phyloP scores from a whole-genome alignment of 2,888 invertebrate genomes.

The Rotaria socialis region DNA sequence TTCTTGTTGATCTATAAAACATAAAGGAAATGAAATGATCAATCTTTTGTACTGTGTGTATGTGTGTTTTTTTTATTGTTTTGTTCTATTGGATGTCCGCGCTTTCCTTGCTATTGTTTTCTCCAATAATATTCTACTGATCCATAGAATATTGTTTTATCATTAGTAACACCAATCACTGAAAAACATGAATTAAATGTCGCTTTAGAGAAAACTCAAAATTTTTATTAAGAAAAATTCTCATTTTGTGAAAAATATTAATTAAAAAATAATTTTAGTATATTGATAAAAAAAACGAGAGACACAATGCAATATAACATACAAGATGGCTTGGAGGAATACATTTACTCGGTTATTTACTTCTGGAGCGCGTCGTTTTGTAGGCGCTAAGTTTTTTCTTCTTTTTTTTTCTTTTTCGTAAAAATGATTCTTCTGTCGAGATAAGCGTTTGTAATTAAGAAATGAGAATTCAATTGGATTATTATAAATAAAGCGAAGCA shows the following conservation, averaged over 20 bases:
- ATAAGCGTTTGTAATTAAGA: neutral
- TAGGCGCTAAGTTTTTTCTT: neutral
- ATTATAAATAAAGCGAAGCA: neutral
- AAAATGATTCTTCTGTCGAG: too few species aligned
- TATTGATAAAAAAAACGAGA: neutral
- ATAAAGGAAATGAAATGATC: neutral
- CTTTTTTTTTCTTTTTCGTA: too few species aligned
- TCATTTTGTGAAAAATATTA: neutral
- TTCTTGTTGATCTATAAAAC: neutral
- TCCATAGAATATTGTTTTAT: neutral
- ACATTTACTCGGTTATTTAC: neutral
- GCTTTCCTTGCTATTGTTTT: conserved; percentile 16
- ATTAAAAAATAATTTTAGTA: neutral
- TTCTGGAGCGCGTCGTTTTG: neutral
- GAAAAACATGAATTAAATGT: neutral
- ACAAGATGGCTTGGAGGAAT: neutral
- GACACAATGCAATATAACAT: neutral
- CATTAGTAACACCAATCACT: neutral
- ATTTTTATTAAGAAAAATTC: neutral
- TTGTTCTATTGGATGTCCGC: neutral
- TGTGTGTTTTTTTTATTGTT: neutral
- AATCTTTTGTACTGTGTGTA: neutral
- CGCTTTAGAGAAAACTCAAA: neutral
- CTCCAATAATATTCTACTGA: neutral
- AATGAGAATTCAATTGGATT: neutral